Evolutionary conservation across 2,888 invertebrate species (phyloP).

Genomic region (Ethmia dodecea): DNA sequence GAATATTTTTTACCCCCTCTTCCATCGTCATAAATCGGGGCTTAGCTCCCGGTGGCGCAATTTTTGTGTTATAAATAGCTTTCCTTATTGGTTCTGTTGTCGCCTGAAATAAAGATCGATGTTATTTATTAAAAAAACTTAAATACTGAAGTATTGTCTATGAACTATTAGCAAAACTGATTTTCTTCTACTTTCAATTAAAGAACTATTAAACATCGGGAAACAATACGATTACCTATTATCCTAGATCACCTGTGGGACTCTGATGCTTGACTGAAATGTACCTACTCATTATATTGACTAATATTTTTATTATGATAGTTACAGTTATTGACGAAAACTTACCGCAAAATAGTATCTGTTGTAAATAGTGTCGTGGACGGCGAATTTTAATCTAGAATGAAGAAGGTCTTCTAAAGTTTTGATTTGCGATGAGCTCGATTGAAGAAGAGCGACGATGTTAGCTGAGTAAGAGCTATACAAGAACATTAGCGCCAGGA

Average conservation of each 20-base stretch:
- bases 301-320: too few relatives aligned
- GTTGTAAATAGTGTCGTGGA: conserved; percentile 83
- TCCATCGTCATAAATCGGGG: conserved; percentile 78
- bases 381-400: conserved; percentile 81
- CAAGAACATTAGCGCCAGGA: conserved; percentile 81
- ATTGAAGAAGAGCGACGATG: conserved; percentile 85
- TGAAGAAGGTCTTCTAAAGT: conserved; percentile 80
- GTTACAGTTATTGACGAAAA: too few relatives aligned
- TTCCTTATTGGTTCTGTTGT: conserved; percentile 80
- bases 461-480: conserved; percentile 87
- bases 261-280: too few relatives aligned
- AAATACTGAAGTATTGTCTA: too few relatives aligned
- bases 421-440: conserved; percentile 82
- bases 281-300: too few relatives aligned
- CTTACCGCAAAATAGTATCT: conserved; percentile 81
- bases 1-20: conserved; percentile 78
- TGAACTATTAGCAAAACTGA: too few relatives aligned
- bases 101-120: too few relatives aligned
- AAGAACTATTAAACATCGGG: too few relatives aligned
- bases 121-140: too few relatives aligned
- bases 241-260: too few relatives aligned
- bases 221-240: too few relatives aligned
- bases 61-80: conserved; percentile 80
- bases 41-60: conserved; percentile 77
- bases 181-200: too few relatives aligned